Conservation (phyloP, 1,140 invertebrate genomes). For the Platyscapa corneri region DNA sequence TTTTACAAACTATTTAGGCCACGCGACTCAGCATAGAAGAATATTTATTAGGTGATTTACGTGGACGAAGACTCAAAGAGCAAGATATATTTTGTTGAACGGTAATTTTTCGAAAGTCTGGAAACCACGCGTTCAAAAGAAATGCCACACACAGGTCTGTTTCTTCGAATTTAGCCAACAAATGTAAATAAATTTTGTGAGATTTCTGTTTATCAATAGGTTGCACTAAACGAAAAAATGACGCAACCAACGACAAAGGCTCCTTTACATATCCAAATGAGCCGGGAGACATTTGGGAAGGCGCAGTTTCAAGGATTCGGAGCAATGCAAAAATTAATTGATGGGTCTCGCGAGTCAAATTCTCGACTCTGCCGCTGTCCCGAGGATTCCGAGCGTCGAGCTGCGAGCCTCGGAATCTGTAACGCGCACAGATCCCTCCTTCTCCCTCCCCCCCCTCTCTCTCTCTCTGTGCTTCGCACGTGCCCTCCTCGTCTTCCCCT, state of each 20-base stretch:
- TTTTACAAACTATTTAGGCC: neutral
- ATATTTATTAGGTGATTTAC: neutral
- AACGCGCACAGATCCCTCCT: neutral
- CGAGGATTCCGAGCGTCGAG: neutral
- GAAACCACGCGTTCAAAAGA: neutral
- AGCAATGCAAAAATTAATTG: neutral
- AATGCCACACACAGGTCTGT: too few relatives aligned
- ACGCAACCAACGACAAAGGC: too few relatives aligned
- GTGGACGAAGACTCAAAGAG: neutral
- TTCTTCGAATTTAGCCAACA: too few relatives aligned
- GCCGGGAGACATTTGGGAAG: neutral
- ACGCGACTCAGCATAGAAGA: neutral
- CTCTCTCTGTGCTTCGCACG: too few relatives aligned
- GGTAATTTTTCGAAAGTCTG: neutral
- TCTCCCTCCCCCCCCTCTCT: neutral
- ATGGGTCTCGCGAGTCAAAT: neutral
- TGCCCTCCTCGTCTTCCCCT: neutral
- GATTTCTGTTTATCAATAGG: too few relatives aligned
- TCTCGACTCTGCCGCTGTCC: neutral
- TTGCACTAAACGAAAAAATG: too few relatives aligned
- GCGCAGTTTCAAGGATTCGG: neutral
- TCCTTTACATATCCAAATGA: too few relatives aligned
- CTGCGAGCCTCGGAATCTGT: neutral
- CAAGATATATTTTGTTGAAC: neutral
- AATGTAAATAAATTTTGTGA: too few relatives aligned